A percentile compares a stretch with the other conserved stretches of the same genome.
phyloP scores from a whole-genome alignment of 1,140 invertebrate genomes.

The Bactericera cockerelli region DNA sequence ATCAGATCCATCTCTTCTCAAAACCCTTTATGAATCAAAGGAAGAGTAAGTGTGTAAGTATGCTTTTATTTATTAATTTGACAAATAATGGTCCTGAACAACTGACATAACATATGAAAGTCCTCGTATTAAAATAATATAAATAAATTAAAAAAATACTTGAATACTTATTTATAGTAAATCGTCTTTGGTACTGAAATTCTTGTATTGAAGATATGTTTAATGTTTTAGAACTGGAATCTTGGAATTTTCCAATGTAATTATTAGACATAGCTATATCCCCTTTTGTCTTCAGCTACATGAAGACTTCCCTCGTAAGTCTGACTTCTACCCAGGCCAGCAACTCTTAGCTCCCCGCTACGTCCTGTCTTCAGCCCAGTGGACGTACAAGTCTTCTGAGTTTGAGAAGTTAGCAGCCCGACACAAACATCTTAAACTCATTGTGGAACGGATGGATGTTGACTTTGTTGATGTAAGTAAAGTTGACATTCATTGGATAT shows the following conservation, averaged over 20 bases:
- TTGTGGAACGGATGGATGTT: slow-evolving; percentile 44
- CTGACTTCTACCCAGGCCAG: slow-evolving; percentile 61
- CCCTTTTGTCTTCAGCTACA: neutral
- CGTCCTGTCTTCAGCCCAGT: slow-evolving; percentile 54
- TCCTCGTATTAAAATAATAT: no score
- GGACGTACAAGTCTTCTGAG: slow-evolving; percentile 46
- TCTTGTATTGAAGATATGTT: no score
- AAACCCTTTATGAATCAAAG: neutral
- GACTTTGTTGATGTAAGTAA: neutral
- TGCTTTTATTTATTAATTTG: no score
- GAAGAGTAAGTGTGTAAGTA: neutral
- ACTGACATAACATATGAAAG: no score
- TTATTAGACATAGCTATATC: no score
- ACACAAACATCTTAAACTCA: slow-evolving; percentile 5
- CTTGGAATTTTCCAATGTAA: no score
- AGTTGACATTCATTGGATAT: no score
- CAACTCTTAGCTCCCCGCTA: slow-evolving; percentile 50
- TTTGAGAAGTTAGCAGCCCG: slow-evolving; percentile 29
- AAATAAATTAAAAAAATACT: no score
- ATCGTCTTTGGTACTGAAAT: no score
- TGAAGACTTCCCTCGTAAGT: slow-evolving; percentile 38
- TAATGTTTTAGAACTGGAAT: no score
- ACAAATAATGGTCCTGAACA: no score
- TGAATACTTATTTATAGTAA: no score
- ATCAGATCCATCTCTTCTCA: slow-evolving; percentile 36